Percentiles rank a stretch among this genome's conserved stretches.
Conservation (phyloP, 2,113 vertebrate genomes). For the Cygnus buccinator region DNA sequence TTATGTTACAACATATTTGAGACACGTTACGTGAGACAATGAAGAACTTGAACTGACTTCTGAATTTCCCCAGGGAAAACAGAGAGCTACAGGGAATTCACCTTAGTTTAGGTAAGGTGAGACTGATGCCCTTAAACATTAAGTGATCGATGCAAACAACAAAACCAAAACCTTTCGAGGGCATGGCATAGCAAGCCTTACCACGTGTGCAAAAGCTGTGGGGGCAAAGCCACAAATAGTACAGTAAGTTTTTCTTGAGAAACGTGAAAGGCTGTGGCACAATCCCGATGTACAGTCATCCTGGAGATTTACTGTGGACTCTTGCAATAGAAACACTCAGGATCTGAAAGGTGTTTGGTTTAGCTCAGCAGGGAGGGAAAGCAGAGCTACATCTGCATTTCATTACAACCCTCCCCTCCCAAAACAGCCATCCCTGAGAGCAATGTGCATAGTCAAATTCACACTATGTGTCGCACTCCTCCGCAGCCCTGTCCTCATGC, state of each 20-base stretch:
- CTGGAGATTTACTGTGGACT: neutral
- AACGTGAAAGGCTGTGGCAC: accelerated
- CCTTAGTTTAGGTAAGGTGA: neutral
- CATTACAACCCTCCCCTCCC: neutral
- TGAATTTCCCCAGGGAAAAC: neutral
- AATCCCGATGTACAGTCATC: accelerated
- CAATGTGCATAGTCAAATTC: neutral
- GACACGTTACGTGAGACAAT: neutral
- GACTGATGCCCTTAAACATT: accelerated
- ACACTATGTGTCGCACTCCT: neutral
- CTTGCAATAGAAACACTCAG: neutral
- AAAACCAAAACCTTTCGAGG: neutral
- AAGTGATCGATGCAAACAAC: neutral
- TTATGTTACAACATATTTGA: accelerated
- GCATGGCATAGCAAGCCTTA: neutral
- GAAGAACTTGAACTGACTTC: neutral
- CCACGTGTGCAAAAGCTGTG: neutral
- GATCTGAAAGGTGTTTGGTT: neutral
- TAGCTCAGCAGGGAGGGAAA: neutral
- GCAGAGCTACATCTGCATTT: neutral
- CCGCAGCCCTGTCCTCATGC: accelerated
- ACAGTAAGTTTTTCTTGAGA: neutral
- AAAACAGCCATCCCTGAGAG: neutral
- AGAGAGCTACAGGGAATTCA: neutral
- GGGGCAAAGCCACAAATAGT: neutral